These are phyloP conservation scores for Nestor notabilis DNA, from an alignment of 2,113 vertebrate species.

Conservation along the genomic window DNA sequence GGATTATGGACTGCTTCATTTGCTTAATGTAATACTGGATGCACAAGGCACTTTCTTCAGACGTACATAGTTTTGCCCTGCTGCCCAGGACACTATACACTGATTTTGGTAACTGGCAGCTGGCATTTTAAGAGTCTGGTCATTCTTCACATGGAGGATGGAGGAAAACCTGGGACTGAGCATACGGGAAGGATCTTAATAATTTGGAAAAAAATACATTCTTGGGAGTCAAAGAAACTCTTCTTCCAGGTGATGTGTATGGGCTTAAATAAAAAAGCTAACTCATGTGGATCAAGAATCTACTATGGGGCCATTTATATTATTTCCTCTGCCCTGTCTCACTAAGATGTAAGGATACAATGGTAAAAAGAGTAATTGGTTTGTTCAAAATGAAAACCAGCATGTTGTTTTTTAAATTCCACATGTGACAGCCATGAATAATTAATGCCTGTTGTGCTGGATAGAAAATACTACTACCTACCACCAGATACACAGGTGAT, in stretches of 20 bases:
- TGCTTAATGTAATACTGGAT: neutral
- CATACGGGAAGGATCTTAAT: neutral
- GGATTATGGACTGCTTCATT: neutral
- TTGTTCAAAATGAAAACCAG: neutral
- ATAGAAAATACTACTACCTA: neutral
- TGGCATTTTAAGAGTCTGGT: neutral
- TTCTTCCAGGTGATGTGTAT: neutral
- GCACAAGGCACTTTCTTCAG: neutral
- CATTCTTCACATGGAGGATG: neutral
- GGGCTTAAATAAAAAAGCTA: neutral
- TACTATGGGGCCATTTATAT: neutral
- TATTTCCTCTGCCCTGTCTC: neutral
- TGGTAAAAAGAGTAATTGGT: neutral
- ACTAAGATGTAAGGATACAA: neutral
- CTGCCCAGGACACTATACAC: neutral
- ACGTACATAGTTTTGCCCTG: neutral
- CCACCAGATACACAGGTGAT: neutral
- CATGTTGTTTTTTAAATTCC: neutral
- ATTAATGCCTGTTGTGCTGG: neutral
- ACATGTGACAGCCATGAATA: neutral
- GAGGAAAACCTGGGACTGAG: neutral
- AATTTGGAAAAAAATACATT: neutral
- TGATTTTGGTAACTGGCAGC: neutral
- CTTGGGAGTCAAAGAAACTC: neutral
- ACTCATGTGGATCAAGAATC: neutral